Evolutionary conservation across 2,888 invertebrate species (phyloP).

Genomic region (Drosophila infuscata): DNA sequence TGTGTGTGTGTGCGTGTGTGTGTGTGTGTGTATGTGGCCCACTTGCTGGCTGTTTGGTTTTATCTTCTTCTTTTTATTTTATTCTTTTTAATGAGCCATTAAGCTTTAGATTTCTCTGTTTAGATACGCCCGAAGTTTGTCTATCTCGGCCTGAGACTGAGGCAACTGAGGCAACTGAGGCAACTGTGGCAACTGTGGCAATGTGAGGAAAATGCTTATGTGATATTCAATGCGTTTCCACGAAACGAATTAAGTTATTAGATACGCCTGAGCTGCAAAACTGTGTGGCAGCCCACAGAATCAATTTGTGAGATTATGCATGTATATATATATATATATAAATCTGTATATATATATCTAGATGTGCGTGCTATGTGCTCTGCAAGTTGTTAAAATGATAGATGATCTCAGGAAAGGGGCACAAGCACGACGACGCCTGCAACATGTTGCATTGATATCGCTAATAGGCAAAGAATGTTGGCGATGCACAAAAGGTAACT

Average conservation of each 20-base stretch:
- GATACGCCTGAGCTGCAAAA: constrained; percentile 63
- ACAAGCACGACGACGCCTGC: background rate
- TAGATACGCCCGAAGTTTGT: constrained; percentile 69
- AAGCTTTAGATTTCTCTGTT: constrained; percentile 76
- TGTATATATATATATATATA: background rate
- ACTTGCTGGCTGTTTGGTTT: constrained; percentile 33
- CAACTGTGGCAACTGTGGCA: constrained; percentile 9
- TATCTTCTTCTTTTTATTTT: constrained; percentile 11
- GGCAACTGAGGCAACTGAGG: constrained; percentile 13
- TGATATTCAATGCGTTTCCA: constrained; percentile 60
- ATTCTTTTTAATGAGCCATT: constrained; percentile 74
- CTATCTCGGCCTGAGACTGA: constrained; percentile 24
- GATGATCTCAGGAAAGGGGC: constrained; percentile 25
- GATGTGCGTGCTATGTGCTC: constrained; percentile 19
- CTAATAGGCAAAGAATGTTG: background rate
- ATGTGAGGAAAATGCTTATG: constrained; percentile 37
- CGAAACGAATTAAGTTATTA: constrained; percentile 79
- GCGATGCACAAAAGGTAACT: background rate
- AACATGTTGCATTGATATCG: constrained; percentile 35
- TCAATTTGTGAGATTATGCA: constrained; percentile 58
- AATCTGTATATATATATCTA: too few relatives aligned
- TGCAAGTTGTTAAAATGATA: constrained; percentile 36
- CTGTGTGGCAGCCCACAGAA: constrained; percentile 51
- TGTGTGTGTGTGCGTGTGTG: background rate
- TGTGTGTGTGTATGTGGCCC: constrained; percentile 41